These are phyloP conservation scores for Pampusana beccarii DNA, from an alignment of 2,113 vertebrate species.

Conservation along the genomic window DNA sequence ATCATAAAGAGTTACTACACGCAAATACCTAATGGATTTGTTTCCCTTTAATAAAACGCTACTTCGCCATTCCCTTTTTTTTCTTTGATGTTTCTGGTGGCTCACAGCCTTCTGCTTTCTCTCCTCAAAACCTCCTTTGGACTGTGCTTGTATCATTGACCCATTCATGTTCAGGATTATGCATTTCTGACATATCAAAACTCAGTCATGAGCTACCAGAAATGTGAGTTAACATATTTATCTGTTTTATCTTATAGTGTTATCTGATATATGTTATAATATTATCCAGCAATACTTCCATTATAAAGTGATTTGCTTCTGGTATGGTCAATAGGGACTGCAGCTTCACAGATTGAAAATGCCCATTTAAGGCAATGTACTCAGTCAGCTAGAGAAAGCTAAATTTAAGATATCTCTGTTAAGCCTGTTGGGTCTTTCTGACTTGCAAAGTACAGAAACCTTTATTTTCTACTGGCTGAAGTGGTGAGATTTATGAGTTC, in stretches of 20 bases:
- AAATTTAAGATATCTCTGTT: slow-evolving; percentile 55
- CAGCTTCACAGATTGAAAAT: slow-evolving; percentile 30
- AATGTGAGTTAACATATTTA: background rate
- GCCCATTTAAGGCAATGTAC: slow-evolving; percentile 56
- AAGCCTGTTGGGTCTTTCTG: slow-evolving; percentile 34
- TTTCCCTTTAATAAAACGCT: background rate
- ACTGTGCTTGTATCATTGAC: background rate
- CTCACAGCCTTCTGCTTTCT: background rate
- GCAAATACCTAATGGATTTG: background rate
- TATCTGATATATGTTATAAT: background rate
- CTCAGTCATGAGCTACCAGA: background rate
- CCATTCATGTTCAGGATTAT: background rate
- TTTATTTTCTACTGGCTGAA: background rate
- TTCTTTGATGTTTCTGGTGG: background rate
- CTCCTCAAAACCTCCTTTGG: background rate
- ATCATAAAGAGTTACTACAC: background rate
- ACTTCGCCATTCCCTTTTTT: background rate
- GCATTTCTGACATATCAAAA: background rate
- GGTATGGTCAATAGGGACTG: slow-evolving; percentile 17
- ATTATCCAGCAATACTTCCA: background rate
- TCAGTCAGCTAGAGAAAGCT: slow-evolving; percentile 40
- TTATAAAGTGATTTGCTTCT: background rate
- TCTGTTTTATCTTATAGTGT: background rate
- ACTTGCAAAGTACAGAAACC: slow-evolving; percentile 33
- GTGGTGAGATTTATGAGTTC: slow-evolving; percentile 32